These are phyloP conservation scores for Drosophila pallidifrons DNA, from an alignment of 1,140 invertebrate species.

Conservation along the genomic window DNA sequence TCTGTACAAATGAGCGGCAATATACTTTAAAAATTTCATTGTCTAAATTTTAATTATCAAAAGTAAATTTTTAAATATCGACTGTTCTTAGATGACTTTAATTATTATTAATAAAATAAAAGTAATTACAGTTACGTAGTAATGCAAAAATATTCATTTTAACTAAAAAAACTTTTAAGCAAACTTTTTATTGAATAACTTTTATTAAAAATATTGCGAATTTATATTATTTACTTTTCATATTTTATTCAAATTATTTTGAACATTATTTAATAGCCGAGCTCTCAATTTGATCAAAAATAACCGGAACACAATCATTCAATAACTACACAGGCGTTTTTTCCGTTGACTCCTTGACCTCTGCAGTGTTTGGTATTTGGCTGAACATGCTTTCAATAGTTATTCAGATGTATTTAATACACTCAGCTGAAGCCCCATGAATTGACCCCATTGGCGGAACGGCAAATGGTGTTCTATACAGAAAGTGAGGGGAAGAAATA, in stretches of 20 bases:
- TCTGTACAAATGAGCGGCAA: too few species aligned
- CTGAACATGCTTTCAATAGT: slow-evolving; percentile 22
- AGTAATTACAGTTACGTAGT: too few species aligned
- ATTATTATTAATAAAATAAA: too few species aligned
- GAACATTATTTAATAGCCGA: background rate
- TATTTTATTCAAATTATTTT: background rate
- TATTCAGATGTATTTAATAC: slow-evolving; percentile 44
- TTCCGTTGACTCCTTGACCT: background rate
- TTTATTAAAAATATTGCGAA: too few species aligned
- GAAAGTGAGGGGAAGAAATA: background rate
- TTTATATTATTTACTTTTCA: background rate
- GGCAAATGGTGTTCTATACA: slow-evolving; percentile 10
- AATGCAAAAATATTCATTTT: too few species aligned
- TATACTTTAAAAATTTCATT: too few species aligned
- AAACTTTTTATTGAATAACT: too few species aligned
- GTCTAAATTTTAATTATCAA: too few species aligned
- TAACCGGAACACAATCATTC: background rate
- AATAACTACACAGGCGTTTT: background rate
- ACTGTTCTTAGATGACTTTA: too few species aligned
- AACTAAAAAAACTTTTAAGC: too few species aligned
- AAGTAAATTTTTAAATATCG: too few species aligned
- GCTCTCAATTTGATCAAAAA: too few species aligned
- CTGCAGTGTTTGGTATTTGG: slow-evolving; percentile 4
- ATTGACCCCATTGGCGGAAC: slow-evolving; percentile 18
- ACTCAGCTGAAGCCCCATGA: slow-evolving; percentile 30